Evolutionary conservation across 1,140 invertebrate genomes (phyloP), one percentile per base, ranked within the genome.

Genomic region (Agrilus planipennis): DNA sequence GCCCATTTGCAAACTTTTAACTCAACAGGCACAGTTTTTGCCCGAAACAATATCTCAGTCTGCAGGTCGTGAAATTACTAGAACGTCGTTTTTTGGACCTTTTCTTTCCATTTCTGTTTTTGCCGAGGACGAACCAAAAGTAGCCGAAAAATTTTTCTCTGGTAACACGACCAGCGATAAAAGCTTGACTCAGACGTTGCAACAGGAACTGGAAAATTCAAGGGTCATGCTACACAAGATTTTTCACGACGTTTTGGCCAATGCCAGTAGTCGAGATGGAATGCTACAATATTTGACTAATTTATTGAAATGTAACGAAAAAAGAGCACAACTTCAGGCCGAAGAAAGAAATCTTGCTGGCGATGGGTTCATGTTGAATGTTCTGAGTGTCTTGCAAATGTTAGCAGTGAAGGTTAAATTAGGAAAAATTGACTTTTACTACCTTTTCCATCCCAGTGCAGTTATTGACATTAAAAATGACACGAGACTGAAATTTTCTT

Each of bases 301-400:
- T 20, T 62, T 91, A 2, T 57, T 96, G 4, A 72, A 75, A 23
- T 64, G 74, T 44, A 97, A 97, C 58, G 80, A 88, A 46, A 88
- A 89, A 50, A 72, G 90, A 31, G 76, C 89, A 4, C 91, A 94
- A 63, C 73, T 96, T 49, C 82, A 90, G 61, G 81, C 78, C 21
- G 89, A 95, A 59, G 86, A 91, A 52, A 72, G 81, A 46, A 66
- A 79, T 0, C 69, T 93, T 0, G 85, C 88, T 20, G 81, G 85
- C 9, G 91, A 97, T 64, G 91, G 92, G 1, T 93, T 92, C 56
- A 91, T 95, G 81, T 62, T 97, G 21, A 97, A 97, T 68, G 62
- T 97, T 3, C 71, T 95, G 40, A 84, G 84, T 29, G 83, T 95
- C 10, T 61, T 98, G 34, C 91, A 96, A 62, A 75, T 85, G 58